Conservation (phyloP, 1,140 invertebrate species). For the Marisa cornuarietis region DNA sequence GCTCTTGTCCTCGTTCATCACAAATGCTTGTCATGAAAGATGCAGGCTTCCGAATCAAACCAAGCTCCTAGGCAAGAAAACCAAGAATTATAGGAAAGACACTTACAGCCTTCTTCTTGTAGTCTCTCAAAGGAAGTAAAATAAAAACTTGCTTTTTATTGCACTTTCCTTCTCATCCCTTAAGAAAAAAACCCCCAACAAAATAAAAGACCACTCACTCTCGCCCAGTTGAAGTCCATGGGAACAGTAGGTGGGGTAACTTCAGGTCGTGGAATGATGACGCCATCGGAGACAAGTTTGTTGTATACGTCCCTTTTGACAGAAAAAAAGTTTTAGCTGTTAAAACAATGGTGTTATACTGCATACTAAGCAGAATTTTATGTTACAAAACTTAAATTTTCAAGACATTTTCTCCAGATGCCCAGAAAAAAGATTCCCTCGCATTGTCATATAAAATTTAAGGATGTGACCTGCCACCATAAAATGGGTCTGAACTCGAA, state of each 20-base stretch:
- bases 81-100: neutral
- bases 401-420: too few relatives aligned
- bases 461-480: too few relatives aligned
- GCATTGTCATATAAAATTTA: too few relatives aligned
- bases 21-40: conserved; percentile 99
- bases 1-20: conserved; percentile 97
- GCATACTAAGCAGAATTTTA: neutral
- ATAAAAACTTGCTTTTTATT: neutral
- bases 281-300: conserved; percentile 81
- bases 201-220: conserved; percentile 70
- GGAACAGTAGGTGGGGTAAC: conserved; percentile 97
- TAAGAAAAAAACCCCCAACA: neutral
- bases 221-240: conserved; percentile 99
- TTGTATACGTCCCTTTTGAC: conserved; percentile 76
- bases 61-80: conserved; percentile 80
- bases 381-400: too few relatives aligned
- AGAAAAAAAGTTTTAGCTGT: neutral
- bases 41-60: conserved; percentile 97
- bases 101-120: neutral
- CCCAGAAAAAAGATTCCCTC: too few relatives aligned
- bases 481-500: too few relatives aligned
- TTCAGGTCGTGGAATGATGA: conserved; percentile 88
- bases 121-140: neutral
- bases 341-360: neutral
- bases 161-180: neutral